Conservation (phyloP, 1,140 invertebrate genomes). For the Drosophila paulistorum region DNA sequence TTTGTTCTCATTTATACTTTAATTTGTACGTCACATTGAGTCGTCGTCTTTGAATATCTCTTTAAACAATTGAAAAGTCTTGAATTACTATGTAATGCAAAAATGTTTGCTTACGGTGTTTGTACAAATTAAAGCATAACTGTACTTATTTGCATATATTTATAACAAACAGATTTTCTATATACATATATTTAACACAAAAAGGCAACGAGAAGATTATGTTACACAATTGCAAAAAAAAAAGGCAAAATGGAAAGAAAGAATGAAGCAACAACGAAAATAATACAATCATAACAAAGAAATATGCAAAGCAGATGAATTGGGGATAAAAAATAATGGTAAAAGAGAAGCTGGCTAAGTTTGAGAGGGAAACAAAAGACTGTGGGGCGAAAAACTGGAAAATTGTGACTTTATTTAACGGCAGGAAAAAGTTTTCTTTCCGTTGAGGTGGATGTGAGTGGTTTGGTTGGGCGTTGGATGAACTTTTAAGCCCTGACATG, state of each 20-base stretch:
- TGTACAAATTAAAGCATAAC: conserved; percentile 55
- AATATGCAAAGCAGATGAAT: conserved; percentile 80
- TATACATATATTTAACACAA: conserved; percentile 6
- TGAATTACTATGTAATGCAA: conserved; percentile 56
- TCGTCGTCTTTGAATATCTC: too few species aligned
- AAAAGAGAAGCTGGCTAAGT: conserved; percentile 8
- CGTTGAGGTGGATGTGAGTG: not conserved
- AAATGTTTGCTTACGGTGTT: conserved; percentile 26
- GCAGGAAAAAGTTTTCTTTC: conserved; percentile 14
- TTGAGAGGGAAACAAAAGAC: not conserved
- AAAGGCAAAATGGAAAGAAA: conserved; percentile 36
- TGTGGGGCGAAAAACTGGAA: conserved; percentile 50
- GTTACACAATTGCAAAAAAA: conserved; percentile 56
- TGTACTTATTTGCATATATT: conserved; percentile 75
- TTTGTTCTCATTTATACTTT: too few species aligned
- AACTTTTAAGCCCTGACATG: conserved; percentile 6
- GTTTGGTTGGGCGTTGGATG: not conserved
- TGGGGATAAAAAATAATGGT: conserved; percentile 57
- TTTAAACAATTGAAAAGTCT: conserved; percentile 18
- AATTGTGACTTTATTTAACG: conserved; percentile 64
- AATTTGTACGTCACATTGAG: too few species aligned
- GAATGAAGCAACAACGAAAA: conserved; percentile 38
- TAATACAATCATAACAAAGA: conserved; percentile 78
- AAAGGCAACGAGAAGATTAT: conserved; percentile 54
- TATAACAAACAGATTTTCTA: conserved; percentile 55